Conservation (phyloP, 1,140 invertebrate genomes). For the Drosophila repleta region DNA sequence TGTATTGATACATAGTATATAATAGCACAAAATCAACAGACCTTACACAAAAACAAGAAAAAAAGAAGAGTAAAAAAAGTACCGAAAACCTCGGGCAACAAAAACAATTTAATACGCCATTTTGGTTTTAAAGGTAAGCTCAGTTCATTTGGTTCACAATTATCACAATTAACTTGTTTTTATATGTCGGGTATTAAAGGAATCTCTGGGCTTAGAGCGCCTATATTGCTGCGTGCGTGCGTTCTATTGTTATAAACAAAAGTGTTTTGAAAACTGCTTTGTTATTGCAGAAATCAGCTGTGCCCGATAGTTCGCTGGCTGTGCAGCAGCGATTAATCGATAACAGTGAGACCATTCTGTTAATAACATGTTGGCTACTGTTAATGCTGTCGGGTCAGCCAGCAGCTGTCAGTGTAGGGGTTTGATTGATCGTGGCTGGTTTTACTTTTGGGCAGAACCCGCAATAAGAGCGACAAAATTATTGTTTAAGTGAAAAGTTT, state of each 20-base stretch:
- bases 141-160: conserved; percentile 11
- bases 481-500: neutral
- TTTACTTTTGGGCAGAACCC: conserved; percentile 2
- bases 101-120: conserved; percentile 55
- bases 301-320: conserved; percentile 5
- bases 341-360: neutral
- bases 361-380: conserved; percentile 1
- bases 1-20: conserved; percentile 16
- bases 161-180: conserved; percentile 22
- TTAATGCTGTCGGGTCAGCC: neutral
- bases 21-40: conserved; percentile 16
- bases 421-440: conserved; percentile 16
- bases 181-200: conserved; percentile 2
- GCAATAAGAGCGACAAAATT: neutral
- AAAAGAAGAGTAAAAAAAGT: conserved; percentile 20
- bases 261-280: conserved; percentile 39
- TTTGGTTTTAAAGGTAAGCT: conserved; percentile 33
- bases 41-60: conserved; percentile 18
- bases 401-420: conserved; percentile 9
- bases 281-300: conserved; percentile 55
- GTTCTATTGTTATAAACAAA: conserved; percentile 56
- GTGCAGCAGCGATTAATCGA: conserved; percentile 8
- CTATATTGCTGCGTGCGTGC: conserved; percentile 15
- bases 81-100: conserved; percentile 22
- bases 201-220: neutral